Conservation (phyloP, 2,797 vertebrate species). For the Phalanger gymnotis region DNA sequence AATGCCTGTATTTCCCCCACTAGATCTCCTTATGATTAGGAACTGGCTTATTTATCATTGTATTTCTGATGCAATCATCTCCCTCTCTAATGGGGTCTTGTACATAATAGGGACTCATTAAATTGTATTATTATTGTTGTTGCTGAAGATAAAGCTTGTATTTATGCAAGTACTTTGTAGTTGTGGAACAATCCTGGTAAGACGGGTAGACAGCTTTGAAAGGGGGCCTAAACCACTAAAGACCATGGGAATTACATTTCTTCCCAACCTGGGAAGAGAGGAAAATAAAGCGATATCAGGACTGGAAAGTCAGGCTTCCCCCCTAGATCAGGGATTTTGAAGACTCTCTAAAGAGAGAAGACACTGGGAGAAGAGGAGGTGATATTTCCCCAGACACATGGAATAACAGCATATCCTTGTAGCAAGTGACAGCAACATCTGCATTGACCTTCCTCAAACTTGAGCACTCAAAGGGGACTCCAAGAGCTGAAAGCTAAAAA, state of each 20-base stretch:
- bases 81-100: neutral
- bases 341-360: neutral
- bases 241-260: neutral
- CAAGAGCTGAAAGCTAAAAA: neutral
- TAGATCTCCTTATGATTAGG: neutral
- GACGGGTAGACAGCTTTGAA: neutral
- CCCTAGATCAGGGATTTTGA: neutral
- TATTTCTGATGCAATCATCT: neutral
- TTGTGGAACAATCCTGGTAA: neutral
- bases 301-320: neutral
- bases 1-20: slow-evolving; percentile 3
- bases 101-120: neutral
- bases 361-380: neutral
- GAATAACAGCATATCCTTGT: neutral
- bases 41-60: neutral
- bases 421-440: neutral
- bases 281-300: neutral
- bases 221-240: neutral
- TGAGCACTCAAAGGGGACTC: neutral
- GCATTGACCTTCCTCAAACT: neutral
- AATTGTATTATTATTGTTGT: neutral
- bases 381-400: neutral
- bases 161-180: neutral
- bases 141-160: neutral
- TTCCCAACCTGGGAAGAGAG: neutral